Conservation (phyloP, 23 tunicate genomes). For the Ascidia mentula region DNA sequence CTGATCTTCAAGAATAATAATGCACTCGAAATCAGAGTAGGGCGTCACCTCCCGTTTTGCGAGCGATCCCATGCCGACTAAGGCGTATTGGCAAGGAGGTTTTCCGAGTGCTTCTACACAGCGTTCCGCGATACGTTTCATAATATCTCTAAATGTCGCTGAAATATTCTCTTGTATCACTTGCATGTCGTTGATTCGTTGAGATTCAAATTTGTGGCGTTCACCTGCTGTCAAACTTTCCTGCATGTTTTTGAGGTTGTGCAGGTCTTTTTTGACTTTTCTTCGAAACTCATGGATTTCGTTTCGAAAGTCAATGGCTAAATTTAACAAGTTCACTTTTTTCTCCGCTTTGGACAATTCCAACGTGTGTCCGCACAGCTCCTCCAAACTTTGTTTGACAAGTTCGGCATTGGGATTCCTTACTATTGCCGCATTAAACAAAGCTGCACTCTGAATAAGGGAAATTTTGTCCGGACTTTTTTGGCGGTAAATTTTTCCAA, state of each 20-base stretch:
- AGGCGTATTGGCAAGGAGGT: constrained; percentile 25
- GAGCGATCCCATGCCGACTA: constrained; percentile 35
- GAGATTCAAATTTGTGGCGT: not conserved
- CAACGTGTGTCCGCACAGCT: not conserved
- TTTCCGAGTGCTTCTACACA: constrained; percentile 17
- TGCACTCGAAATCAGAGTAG: constrained; percentile 44
- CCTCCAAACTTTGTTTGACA: not conserved
- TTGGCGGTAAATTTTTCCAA: not conserved
- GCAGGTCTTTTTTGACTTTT: not conserved
- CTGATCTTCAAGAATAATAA: constrained; percentile 30
- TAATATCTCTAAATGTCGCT: not conserved
- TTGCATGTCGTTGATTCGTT: not conserved
- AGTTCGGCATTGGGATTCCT: not conserved
- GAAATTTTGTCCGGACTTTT: constrained; percentile 2
- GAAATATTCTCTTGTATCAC: not conserved
- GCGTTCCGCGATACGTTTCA: constrained; percentile 17
- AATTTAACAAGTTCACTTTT: not conserved
- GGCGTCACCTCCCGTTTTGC: constrained; percentile 28
- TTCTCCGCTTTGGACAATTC: not conserved
- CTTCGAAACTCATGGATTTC: not conserved
- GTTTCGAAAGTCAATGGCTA: not conserved
- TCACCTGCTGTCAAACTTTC: not conserved
- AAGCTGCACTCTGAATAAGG: not conserved
- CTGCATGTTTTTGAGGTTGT: not conserved
- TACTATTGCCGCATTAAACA: not conserved